A percentile compares a stretch with the other conserved stretches of the same genome.
These are phyloP conservation scores for Cochlearius cochlearius DNA, from an alignment of 2,113 vertebrate genomes.

Conservation along the genomic window DNA sequence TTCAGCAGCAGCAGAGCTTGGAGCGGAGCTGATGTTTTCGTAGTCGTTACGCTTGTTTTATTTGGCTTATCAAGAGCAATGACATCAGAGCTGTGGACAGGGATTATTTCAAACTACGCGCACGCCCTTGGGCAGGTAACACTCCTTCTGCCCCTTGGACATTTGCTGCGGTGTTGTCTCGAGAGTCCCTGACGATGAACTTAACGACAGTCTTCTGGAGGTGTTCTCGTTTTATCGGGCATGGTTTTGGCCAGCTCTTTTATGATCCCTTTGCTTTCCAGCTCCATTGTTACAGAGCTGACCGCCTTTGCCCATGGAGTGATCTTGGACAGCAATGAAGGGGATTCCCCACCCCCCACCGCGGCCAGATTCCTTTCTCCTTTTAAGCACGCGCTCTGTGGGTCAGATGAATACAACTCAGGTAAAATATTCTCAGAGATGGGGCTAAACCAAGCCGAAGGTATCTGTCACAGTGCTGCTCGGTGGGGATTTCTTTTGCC, in stretches of 20 bases:
- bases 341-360: too few species aligned
- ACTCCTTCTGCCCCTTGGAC: not conserved
- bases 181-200: not conserved
- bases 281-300: not conserved
- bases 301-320: not conserved
- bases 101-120: not conserved
- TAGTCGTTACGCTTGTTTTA: not conserved
- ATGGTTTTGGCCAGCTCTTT: not conserved
- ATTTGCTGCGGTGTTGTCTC: not conserved
- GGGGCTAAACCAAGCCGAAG: not conserved
- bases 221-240: not conserved
- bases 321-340: not conserved
- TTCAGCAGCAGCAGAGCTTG: not conserved
- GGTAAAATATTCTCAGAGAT: not conserved
- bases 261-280: not conserved
- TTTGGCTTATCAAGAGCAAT: not conserved
- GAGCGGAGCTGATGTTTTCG: not conserved
- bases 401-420: not conserved
- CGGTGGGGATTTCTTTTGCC: not conserved
- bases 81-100: not conserved
- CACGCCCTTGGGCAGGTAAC: not conserved
- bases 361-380: not conserved
- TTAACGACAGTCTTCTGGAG: not conserved
- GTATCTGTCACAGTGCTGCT: not conserved
- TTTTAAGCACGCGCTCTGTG: not conserved